A percentile compares a stretch with the other conserved stretches of the same genome.
These are phyloP conservation scores for Prionailurus viverrinus DNA, from an alignment of 2,113 vertebrate species.

Conservation along the genomic window DNA sequence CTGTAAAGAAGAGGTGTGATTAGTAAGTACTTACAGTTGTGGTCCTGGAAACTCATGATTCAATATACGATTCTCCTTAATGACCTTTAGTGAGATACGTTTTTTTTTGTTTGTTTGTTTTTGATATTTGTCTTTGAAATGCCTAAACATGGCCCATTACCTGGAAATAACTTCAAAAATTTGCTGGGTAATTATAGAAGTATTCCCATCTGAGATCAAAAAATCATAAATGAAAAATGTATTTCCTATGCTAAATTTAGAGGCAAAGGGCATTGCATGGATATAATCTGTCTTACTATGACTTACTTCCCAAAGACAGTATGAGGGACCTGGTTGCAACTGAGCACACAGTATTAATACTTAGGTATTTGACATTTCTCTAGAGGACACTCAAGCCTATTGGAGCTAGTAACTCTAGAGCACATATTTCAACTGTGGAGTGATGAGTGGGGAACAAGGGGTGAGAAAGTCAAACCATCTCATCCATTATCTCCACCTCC, in stretches of 20 bases:
- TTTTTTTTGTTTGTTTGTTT: no score
- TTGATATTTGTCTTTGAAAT: not conserved
- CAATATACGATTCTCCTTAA: not conserved
- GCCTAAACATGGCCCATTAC: not conserved
- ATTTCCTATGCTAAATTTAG: not conserved
- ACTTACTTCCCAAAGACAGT: not conserved
- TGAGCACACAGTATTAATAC: not conserved
- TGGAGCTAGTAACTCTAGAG: not conserved
- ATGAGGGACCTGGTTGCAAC: not conserved
- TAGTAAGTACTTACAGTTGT: not conserved
- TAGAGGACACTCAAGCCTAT: not conserved
- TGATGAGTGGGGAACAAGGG: not conserved
- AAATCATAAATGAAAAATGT: not conserved
- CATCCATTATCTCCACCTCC: not conserved
- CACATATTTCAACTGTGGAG: not conserved
- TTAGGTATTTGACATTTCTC: not conserved
- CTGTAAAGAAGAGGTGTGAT: not conserved
- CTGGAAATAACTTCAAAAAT: not conserved
- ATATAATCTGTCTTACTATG: not conserved
- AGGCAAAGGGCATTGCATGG: not conserved
- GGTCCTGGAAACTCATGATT: not conserved
- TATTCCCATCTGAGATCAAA: not conserved
- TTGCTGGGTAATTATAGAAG: not conserved
- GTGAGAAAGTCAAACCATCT: not conserved
- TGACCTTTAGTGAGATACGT: not conserved